Evolutionary conservation across 2,797 vertebrate species (phyloP).

Genomic region (Argya squamiceps): DNA sequence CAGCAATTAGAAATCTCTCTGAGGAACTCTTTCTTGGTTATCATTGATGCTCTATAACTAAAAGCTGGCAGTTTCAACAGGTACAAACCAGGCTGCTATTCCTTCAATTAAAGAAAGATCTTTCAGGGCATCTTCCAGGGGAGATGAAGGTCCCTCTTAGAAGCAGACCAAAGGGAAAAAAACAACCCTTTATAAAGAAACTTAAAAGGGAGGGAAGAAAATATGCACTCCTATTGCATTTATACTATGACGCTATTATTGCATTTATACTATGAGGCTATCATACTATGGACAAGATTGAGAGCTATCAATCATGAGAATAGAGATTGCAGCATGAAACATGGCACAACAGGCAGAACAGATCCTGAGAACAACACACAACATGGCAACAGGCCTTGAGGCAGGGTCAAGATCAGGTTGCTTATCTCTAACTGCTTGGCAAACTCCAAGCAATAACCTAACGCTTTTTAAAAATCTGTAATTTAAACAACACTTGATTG

Average conservation of each 20-base stretch:
- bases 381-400: background rate
- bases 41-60: background rate
- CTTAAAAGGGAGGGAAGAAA: background rate
- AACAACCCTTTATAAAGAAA: background rate
- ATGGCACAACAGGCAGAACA: background rate
- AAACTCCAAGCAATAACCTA: background rate
- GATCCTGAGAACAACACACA: background rate
- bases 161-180: background rate
- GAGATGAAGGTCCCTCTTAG: background rate
- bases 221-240: background rate
- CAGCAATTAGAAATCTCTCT: background rate
- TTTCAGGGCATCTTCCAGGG: background rate
- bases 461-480: background rate
- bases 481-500: background rate
- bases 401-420: background rate
- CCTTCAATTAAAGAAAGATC: background rate
- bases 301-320: background rate
- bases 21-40: background rate
- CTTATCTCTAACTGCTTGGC: background rate
- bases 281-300: background rate
- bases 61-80: background rate
- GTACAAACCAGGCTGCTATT: background rate
- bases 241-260: background rate
- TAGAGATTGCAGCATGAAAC: accelerated
- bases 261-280: background rate